phyloP scores from a whole-genome alignment of 53 echinoderm and acorn worm genomes.

The Mesocentrotus franciscanus region DNA sequence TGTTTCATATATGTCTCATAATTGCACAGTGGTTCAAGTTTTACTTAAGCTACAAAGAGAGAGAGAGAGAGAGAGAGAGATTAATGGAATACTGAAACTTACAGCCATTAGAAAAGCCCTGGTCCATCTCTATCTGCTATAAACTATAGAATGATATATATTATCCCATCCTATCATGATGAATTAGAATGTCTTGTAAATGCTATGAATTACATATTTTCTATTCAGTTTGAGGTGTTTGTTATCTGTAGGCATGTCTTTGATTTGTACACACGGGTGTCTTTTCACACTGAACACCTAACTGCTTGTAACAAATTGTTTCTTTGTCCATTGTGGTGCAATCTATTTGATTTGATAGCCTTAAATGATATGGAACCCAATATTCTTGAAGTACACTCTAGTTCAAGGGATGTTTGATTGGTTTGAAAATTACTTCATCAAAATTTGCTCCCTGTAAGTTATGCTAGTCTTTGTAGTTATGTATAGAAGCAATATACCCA shows the following conservation, averaged over 20 bases:
- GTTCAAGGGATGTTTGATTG: constrained; percentile 21
- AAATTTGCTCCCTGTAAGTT: neutral
- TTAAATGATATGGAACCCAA: neutral
- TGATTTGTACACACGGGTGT: constrained; percentile 22
- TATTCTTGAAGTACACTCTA: constrained; percentile 15
- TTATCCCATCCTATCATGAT: neutral
- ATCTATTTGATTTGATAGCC: neutral
- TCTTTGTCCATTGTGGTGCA: neutral
- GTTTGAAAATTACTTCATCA: constrained; percentile 23
- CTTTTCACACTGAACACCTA: neutral
- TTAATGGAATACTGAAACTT: no score
- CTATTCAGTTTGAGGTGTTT: neutral
- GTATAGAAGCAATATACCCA: neutral
- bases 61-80: no score
- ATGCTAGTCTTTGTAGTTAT: neutral
- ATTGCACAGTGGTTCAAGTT: no score
- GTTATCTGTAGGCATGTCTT: neutral
- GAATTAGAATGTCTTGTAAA: neutral
- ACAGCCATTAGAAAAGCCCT: no score
- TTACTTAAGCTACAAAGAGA: no score
- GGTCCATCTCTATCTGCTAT: no score
- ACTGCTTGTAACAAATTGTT: neutral
- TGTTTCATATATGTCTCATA: no score
- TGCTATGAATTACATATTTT: neutral
- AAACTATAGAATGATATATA: neutral